Percentiles rank a stretch among this genome's conserved stretches.
These are phyloP conservation scores for Microtus californicus DNA, from an alignment of 2,797 vertebrate genomes.

Conservation along the genomic window DNA sequence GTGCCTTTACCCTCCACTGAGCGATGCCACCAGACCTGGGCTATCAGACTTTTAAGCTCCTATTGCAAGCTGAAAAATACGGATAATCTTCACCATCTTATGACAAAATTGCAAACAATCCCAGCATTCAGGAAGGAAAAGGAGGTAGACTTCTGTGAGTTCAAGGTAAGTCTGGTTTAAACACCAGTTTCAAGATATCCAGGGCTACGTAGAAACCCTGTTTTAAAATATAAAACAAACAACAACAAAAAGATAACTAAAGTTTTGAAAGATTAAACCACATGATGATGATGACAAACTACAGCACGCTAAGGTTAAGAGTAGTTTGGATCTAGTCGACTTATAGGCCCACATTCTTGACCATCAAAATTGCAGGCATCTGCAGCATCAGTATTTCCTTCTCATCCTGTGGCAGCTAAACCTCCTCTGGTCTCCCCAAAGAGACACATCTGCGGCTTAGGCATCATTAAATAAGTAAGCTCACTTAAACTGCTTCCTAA, in stretches of 20 bases:
- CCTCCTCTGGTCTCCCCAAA: not conserved
- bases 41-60: not conserved
- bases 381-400: not conserved
- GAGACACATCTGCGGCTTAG: not conserved
- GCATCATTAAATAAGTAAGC: not conserved
- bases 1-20: no score
- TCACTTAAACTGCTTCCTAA: conserved; percentile 30
- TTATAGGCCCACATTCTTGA: not conserved
- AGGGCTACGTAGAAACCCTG: not conserved
- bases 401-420: not conserved
- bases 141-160: not conserved
- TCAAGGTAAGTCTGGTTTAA: not conserved
- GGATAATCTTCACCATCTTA: not conserved
- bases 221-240: not conserved
- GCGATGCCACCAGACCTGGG: not conserved
- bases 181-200: not conserved
- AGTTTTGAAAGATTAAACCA: not conserved
- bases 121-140: not conserved
- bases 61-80: not conserved
- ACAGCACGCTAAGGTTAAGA: not conserved
- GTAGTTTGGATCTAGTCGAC: not conserved
- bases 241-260: not conserved
- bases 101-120: not conserved
- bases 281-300: not conserved
- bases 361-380: fast-evolving